Conservation (phyloP, 2,888 invertebrate species). For the Drosophila emarginata region DNA sequence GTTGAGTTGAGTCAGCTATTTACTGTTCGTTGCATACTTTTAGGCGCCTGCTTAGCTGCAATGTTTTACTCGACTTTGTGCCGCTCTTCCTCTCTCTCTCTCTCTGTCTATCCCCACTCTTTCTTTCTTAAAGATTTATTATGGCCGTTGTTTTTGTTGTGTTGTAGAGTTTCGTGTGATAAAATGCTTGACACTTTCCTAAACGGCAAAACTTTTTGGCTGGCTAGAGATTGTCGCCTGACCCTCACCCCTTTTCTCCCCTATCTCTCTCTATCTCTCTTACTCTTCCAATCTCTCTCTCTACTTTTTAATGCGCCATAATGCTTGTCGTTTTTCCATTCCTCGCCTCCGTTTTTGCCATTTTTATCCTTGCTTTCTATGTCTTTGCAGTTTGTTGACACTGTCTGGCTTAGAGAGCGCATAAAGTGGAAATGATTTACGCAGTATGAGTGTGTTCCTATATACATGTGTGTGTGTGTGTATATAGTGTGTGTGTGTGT, state of each 20-base stretch:
- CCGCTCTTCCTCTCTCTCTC: background rate
- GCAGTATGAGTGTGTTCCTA: conserved; percentile 52
- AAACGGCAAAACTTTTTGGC: conserved; percentile 74
- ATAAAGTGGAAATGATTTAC: conserved; percentile 77
- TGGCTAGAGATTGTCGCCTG: conserved; percentile 59
- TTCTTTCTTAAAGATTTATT: conserved; percentile 58
- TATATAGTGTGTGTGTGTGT: conserved; percentile 19
- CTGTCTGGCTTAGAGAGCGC: conserved; percentile 74
- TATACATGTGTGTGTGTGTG: conserved; percentile 12
- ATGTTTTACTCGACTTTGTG: conserved; percentile 34
- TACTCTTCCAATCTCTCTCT: conserved; percentile 11
- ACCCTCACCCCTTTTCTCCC: conserved; percentile 11
- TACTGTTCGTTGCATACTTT: conserved; percentile 62
- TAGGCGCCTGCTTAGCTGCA: conserved; percentile 60
- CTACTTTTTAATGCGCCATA: conserved; percentile 70
- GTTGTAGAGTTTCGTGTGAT: conserved; percentile 62
- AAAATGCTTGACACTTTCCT: conserved; percentile 77
- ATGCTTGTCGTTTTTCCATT: conserved; percentile 43
- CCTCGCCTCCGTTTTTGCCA: conserved; percentile 9
- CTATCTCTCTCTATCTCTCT: background rate
- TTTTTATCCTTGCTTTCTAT: conserved; percentile 11
- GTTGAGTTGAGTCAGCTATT: conserved; percentile 43
- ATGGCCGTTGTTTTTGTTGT: conserved; percentile 31
- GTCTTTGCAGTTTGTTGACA: conserved; percentile 74
- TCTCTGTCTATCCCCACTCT: conserved; percentile 6